A percentile compares a stretch with the other conserved stretches of the same genome.
Conservation (phyloP, 2,888 invertebrate species). For the Standfussiana lucernea region DNA sequence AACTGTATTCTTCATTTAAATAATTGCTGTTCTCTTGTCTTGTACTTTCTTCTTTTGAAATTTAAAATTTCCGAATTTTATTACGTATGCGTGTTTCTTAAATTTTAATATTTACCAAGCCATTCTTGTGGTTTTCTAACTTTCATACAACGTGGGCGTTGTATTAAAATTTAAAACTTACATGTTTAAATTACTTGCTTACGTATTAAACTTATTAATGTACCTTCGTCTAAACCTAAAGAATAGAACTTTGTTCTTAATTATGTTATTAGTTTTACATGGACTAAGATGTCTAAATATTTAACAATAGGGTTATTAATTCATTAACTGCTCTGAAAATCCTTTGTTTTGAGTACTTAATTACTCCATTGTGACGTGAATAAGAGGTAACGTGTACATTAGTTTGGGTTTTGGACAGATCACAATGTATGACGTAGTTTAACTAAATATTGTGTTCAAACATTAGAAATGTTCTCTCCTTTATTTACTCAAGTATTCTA, state of each 20-base stretch:
- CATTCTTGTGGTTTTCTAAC: constrained; percentile 37
- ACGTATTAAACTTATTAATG: neutral
- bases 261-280: neutral
- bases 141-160: constrained; percentile 5
- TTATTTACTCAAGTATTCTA: neutral
- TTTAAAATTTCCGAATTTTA: neutral
- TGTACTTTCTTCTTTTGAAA: neutral
- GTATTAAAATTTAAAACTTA: constrained; percentile 22
- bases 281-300: neutral
- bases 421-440: neutral
- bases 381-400: constrained; percentile 15
- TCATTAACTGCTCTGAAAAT: constrained; percentile 10
- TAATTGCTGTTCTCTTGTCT: neutral
- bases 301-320: constrained; percentile 18
- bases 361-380: constrained; percentile 3
- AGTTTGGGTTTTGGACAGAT: neutral
- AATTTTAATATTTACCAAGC: constrained; percentile 11
- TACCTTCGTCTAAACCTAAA: neutral
- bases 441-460: neutral
- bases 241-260: neutral
- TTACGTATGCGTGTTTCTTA: constrained; percentile 1
- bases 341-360: neutral
- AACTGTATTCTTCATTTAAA: neutral
- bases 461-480: neutral
- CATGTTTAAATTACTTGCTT: neutral